Conservation (phyloP, 2,113 vertebrate species). For the Aegithalos caudatus region DNA sequence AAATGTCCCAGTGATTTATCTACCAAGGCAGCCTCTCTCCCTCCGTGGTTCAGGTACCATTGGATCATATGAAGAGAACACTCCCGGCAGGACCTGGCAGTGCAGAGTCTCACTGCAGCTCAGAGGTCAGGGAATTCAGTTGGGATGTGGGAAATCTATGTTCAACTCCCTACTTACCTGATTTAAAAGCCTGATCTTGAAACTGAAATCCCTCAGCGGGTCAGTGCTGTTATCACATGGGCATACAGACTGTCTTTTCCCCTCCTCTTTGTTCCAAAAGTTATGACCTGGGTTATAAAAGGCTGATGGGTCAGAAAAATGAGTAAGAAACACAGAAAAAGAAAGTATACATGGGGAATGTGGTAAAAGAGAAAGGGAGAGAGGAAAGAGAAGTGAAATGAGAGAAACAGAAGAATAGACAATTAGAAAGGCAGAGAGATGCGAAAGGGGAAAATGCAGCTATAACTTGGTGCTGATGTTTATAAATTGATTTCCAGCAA, state of each 20-base stretch:
- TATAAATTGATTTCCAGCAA: neutral
- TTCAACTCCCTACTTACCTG: constrained; percentile 63
- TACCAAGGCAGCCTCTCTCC: neutral
- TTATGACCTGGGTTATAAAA: constrained; percentile 54
- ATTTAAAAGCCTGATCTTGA: constrained; percentile 61
- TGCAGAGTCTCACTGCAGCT: neutral
- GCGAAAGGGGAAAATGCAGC: constrained; percentile 20
- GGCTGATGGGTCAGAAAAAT: constrained; percentile 42
- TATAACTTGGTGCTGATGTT: neutral
- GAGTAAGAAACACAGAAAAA: constrained; percentile 26
- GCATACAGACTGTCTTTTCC: constrained; percentile 55
- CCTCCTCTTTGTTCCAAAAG: constrained; percentile 59
- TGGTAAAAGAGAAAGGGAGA: neutral
- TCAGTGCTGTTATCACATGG: constrained; percentile 50
- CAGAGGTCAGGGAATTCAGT: neutral
- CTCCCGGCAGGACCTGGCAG: neutral
- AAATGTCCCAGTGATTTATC: neutral
- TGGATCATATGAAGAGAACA: neutral
- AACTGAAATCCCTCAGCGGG: constrained; percentile 53
- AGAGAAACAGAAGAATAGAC: constrained; percentile 43
- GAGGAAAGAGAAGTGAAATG: neutral
- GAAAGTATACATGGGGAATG: neutral
- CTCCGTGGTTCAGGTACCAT: neutral
- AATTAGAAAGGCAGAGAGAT: constrained; percentile 57
- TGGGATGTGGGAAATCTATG: constrained; percentile 54